Evolutionary conservation across 2,113 vertebrate genomes (phyloP).

Genomic region (Clarias magur): DNA sequence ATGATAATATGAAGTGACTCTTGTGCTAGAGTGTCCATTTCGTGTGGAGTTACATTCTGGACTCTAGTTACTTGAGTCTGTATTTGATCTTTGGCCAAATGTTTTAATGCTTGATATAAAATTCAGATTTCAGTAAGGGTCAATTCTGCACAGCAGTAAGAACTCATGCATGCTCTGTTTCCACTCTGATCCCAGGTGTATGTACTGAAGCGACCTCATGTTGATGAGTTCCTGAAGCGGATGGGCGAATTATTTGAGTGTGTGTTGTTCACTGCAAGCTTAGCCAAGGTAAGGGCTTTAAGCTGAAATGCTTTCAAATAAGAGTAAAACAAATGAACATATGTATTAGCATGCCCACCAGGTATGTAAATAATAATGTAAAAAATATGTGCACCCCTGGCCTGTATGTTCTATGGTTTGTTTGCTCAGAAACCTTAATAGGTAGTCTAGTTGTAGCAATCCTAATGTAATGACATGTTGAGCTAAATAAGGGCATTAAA

Average conservation of each 20-base stretch:
- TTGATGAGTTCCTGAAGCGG: constrained; percentile 91
- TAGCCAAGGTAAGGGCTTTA: constrained; percentile 85
- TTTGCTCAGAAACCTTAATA: neutral
- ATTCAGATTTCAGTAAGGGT: neutral
- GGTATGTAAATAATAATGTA: neutral
- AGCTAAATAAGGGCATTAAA: too few relatives aligned
- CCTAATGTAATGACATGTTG: neutral
- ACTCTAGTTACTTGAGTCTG: neutral
- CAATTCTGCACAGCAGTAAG: neutral
- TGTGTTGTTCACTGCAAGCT: constrained; percentile 94
- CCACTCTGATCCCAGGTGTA: constrained; percentile 80
- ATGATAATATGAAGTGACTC: constrained; percentile 18
- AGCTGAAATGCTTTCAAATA: neutral
- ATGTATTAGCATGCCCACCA: neutral
- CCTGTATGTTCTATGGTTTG: neutral
- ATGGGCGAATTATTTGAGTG: constrained; percentile 98
- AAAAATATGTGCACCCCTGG: neutral
- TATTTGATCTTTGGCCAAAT: neutral
- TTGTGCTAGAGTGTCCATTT: constrained; percentile 14
- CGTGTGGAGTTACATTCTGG: neutral
- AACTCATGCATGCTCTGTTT: neutral
- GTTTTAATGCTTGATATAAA: neutral
- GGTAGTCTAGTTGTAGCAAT: too few relatives aligned
- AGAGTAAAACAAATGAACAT: neutral
- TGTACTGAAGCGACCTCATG: constrained; percentile 90